phyloP scores from a whole-genome alignment of 2,113 vertebrate species.

The Nicator chloris region DNA sequence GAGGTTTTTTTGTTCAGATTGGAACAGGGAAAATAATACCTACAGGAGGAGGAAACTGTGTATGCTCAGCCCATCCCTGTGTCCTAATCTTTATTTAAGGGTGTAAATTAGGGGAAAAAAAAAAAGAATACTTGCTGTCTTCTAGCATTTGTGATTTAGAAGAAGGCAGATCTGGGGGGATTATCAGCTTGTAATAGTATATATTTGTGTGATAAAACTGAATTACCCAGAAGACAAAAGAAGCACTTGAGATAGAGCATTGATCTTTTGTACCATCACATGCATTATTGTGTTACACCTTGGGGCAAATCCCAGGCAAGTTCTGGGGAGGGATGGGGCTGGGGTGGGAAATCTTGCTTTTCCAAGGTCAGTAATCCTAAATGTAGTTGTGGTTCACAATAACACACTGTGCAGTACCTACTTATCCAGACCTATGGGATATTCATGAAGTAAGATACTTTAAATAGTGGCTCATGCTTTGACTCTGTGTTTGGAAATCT shows the following conservation, averaged over 20 bases:
- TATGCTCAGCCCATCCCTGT: not conserved
- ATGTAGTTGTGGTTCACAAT: not conserved
- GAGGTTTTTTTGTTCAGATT: not conserved
- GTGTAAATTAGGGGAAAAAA: not conserved
- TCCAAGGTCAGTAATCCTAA: not conserved
- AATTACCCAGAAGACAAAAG: not conserved
- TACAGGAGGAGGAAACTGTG: not conserved
- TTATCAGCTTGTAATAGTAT: not conserved
- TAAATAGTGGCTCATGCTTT: not conserved
- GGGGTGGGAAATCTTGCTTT: not conserved
- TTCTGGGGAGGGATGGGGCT: not conserved
- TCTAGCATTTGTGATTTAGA: not conserved
- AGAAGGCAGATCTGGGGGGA: not conserved
- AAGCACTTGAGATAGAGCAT: not conserved
- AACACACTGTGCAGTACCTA: not conserved
- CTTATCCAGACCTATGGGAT: not conserved
- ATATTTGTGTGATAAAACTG: not conserved
- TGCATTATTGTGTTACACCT: not conserved
- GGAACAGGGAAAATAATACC: not conserved
- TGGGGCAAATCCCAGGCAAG: not conserved
- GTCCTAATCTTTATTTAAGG: not conserved
- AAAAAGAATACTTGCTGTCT: not conserved
- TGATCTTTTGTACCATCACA: not conserved
- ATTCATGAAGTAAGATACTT: not conserved
- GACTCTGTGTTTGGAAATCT: not conserved